A percentile compares a stretch with the other conserved stretches of the same genome.
These are phyloP conservation scores for Ommatoiulus sabulosus DNA, from an alignment of 2,888 invertebrate species.

Conservation along the genomic window DNA sequence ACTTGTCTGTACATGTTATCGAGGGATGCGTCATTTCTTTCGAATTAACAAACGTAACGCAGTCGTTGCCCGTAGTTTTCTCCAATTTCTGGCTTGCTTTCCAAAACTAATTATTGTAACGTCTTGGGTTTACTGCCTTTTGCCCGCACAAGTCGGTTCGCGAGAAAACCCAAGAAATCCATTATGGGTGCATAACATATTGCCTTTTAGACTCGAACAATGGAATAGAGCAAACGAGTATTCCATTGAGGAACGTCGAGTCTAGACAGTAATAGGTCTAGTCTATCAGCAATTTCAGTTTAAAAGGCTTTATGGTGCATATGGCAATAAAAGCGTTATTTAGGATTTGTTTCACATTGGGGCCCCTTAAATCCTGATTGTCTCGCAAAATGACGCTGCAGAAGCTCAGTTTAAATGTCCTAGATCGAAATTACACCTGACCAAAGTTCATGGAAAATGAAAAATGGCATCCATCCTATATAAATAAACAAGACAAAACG, in stretches of 20 bases:
- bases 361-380: slow-evolving; percentile 17
- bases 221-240: not conserved
- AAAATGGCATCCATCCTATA: not conserved
- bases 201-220: not conserved
- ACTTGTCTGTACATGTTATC: too few relatives aligned
- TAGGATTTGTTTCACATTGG: not conserved
- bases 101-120: slow-evolving; percentile 17
- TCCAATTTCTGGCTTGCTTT: not conserved
- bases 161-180: slow-evolving; percentile 9
- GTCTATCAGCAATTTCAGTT: slow-evolving; percentile 18
- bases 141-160: not conserved
- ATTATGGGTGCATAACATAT: slow-evolving; percentile 3
- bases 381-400: not conserved
- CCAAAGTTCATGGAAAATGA: slow-evolving; percentile 26
- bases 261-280: slow-evolving; percentile 22
- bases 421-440: not conserved
- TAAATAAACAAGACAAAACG: not conserved
- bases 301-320: slow-evolving; percentile 17
- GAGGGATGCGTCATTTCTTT: not conserved
- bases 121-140: not conserved
- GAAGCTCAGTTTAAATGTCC: not conserved
- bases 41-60: not conserved
- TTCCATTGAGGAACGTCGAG: slow-evolving; percentile 8
- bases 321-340: not conserved
- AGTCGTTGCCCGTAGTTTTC: not conserved